Base-by-base conservation (phyloP, 2,113 vertebrate species). In the Ceyx margarethae region DNA sequence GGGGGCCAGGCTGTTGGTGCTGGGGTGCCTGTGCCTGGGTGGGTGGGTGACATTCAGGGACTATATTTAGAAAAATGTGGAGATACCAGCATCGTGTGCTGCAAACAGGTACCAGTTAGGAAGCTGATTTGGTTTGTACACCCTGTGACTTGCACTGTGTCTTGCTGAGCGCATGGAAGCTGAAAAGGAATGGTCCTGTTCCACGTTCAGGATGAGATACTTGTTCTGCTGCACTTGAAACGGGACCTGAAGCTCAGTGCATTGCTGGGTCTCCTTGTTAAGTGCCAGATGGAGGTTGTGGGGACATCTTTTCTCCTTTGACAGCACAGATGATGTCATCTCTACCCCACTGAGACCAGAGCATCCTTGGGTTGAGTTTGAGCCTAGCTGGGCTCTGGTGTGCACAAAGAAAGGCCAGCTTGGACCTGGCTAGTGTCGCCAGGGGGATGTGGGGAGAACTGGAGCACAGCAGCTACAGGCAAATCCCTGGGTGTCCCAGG, bases 171-270 rank as follows among this genome's bases (percentile, higher is more conserved):
- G 13, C 13, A 16, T 45, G 58, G 78, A 29, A 64, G 46, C 40
- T 85, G 7, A 14, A 51, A 64, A 54, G 71, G 53, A 61, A 62
- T 20, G 77, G 10, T 16, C 2, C 42, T 71, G 16, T 43, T 50
- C 5, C 0, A 1, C 15, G 20, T 13, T 46, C 7, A 51, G 37
- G 54, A 14, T 23, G 42, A 7, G 12, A 37, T 40, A 13, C 17
- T 88, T 0, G 0, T n/a, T 31, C 57, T 91, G 37, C 48, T 5
- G 1, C 7, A 1, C 48, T 58, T 2, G 2, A 26, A 85, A 13
- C 8, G 5, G 37, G 51, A 29, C 51, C 68, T 61, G 33, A 48
- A n/a, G 42, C 45, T 54, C 13, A 3, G 6, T 11, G 50, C 31
- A 2, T 19, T 28, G 53, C 51, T 64, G 54, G 10, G n/a, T 65